Evolutionary conservation across 2,797 vertebrate species (phyloP).

Genomic region (Pitangus sulphuratus): DNA sequence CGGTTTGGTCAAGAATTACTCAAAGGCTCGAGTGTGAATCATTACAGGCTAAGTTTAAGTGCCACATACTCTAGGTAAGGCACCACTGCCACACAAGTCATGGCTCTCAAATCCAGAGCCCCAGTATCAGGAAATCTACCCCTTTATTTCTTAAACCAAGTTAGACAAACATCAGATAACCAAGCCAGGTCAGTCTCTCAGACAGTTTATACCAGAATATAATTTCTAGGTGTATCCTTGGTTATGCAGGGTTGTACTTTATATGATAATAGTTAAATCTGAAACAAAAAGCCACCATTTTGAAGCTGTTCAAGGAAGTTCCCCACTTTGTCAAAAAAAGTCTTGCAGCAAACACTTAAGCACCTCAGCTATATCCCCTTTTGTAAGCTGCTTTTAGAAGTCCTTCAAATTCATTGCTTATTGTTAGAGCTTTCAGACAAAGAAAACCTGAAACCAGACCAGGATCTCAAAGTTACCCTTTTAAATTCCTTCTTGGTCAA

Average conservation of each 20-base stretch:
- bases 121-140: neutral
- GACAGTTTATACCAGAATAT: neutral
- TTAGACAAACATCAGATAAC: neutral
- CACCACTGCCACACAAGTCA: neutral
- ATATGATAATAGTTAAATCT: neutral
- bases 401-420: constrained; percentile 28
- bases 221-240: neutral
- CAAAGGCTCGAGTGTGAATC: neutral
- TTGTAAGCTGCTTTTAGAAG: neutral
- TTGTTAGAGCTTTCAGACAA: constrained; percentile 51
- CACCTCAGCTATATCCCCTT: constrained; percentile 29
- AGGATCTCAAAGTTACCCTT: constrained; percentile 72
- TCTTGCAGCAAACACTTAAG: neutral
- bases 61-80: neutral
- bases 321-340: neutral
- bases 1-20: neutral
- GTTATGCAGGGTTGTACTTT: constrained; percentile 5
- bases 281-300: neutral
- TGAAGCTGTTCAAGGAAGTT: neutral
- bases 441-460: constrained; percentile 70
- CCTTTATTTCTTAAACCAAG: neutral
- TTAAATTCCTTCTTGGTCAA: constrained; percentile 71
- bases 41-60: neutral
- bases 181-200: neutral
- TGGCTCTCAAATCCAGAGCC: neutral